Conservation (phyloP, 53 echinoderm and acorn worm genomes). For the Astropecten irregularis region DNA sequence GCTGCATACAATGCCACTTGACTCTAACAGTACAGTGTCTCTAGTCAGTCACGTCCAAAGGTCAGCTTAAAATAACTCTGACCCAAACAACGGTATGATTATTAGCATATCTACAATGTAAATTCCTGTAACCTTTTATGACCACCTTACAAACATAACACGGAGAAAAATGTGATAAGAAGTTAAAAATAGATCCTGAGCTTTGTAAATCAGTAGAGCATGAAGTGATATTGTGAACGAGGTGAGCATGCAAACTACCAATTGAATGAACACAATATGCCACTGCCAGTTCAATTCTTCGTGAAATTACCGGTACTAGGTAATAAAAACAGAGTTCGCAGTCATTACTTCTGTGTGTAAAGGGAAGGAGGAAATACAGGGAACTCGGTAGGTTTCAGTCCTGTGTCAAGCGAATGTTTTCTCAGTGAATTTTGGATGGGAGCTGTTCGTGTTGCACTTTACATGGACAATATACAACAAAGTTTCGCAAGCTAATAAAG, state of each 20-base stretch:
- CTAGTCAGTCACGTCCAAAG: neutral
- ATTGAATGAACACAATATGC: no score
- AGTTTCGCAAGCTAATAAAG: no score
- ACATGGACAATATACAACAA: no score
- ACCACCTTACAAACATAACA: neutral
- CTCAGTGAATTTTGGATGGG: no score
- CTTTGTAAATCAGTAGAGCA: slow-evolving; percentile 35
- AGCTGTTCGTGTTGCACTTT: no score
- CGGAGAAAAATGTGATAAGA: neutral
- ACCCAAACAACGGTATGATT: neutral
- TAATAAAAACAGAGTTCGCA: no score
- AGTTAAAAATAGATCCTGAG: slow-evolving; percentile 26
- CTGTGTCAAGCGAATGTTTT: no score
- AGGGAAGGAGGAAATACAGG: slow-evolving; percentile 11
- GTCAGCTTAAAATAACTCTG: slow-evolving; percentile 37
- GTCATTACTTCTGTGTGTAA: neutral
- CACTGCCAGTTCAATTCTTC: no score
- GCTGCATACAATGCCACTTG: no score
- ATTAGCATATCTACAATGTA: slow-evolving; percentile 33
- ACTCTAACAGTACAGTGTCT: neutral
- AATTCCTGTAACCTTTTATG: slow-evolving; percentile 6
- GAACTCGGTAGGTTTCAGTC: no score
- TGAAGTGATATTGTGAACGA: neutral
- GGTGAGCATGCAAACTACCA: no score
- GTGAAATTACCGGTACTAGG: no score